Conservation (phyloP, 2,113 vertebrate genomes). For the Typhlomys cinereus region DNA sequence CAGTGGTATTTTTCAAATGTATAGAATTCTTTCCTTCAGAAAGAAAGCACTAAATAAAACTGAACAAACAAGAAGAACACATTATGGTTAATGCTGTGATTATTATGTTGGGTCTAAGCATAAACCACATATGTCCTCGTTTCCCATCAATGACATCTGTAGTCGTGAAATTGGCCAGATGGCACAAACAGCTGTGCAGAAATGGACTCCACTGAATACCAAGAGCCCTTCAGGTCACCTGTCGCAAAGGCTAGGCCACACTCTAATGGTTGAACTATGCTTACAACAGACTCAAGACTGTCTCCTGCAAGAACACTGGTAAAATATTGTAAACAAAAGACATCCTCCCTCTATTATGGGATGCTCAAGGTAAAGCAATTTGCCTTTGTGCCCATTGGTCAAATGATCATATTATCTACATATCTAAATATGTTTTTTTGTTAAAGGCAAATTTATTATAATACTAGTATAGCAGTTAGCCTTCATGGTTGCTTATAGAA, state of each 20-base stretch:
- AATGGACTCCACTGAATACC: neutral
- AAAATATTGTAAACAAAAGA: too few relatives aligned
- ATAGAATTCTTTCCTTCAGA: neutral
- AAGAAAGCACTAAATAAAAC: neutral
- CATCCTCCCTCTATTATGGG: neutral
- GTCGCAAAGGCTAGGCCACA: fast-evolving
- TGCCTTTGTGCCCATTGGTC: neutral
- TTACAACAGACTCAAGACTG: too few relatives aligned
- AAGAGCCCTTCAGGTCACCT: neutral
- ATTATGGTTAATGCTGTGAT: neutral
- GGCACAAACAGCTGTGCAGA: neutral
- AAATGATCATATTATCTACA: neutral
- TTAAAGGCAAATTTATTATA: neutral
- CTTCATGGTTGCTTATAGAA: too few relatives aligned
- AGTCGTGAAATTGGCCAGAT: neutral
- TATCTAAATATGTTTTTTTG: neutral
- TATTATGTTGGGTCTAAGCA: neutral
- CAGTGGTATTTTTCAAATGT: neutral
- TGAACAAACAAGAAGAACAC: neutral
- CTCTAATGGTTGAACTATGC: neutral
- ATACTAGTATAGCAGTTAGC: neutral
- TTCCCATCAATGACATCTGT: neutral
- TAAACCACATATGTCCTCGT: neutral
- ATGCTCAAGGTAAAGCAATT: neutral
- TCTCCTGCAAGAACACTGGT: too few relatives aligned